Conservation (phyloP, 2,888 invertebrate species). For the Dorcus parallelipipedus region DNA sequence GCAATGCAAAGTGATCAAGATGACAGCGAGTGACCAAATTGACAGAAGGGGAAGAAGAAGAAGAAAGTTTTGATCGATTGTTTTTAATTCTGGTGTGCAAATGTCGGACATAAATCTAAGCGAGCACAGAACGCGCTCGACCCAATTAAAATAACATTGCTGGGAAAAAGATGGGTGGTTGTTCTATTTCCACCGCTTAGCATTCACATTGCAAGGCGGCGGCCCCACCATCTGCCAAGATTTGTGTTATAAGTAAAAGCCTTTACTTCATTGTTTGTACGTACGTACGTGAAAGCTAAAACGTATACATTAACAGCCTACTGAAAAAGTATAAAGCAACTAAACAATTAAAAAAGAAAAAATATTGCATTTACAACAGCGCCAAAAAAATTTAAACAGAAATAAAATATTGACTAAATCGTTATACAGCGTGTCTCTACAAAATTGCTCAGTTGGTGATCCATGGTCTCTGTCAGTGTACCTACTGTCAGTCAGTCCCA, state of each 20-base stretch:
- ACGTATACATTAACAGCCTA: too few species aligned
- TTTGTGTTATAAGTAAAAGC: neutral
- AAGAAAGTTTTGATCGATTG: neutral
- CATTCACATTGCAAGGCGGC: constrained; percentile 19
- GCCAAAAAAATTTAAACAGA: too few species aligned
- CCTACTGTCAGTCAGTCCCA: too few species aligned
- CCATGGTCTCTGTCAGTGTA: too few species aligned
- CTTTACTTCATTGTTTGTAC: too few species aligned
- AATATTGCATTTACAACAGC: too few species aligned
- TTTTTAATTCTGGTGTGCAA: neutral
- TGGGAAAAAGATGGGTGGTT: constrained; percentile 9
- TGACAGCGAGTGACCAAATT: neutral
- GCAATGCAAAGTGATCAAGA: neutral
- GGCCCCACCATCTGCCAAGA: constrained; percentile 21
- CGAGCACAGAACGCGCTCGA: neutral
- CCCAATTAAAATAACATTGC: constrained; percentile 20
- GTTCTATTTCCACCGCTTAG: constrained; percentile 25
- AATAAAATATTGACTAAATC: too few species aligned
- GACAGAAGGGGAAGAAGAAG: neutral
- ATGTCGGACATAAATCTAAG: constrained; percentile 1
- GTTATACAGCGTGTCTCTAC: too few species aligned
- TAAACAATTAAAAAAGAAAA: too few species aligned
- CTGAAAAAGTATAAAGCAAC: too few species aligned
- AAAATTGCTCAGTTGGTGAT: too few species aligned
- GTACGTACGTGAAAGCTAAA: too few species aligned